A percentile compares a stretch with the other conserved stretches of the same genome.
These are phyloP conservation scores for Gallinago stenura DNA, from an alignment of 2,797 vertebrate genomes.

Conservation along the genomic window DNA sequence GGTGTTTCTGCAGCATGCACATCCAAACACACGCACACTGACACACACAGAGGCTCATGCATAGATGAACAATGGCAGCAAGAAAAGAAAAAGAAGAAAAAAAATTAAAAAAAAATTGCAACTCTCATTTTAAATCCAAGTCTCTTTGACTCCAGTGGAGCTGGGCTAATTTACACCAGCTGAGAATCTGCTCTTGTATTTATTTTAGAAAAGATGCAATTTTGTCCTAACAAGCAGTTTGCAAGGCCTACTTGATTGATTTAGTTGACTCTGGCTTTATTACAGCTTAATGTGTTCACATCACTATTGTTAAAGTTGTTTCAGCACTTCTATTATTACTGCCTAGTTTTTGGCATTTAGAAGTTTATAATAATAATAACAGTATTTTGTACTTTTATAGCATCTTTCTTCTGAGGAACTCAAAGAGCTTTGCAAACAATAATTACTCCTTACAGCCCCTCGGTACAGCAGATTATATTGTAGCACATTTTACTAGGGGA, in stretches of 20 bases:
- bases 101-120: background rate
- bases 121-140: slow-evolving; percentile 46
- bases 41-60: background rate
- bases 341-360: slow-evolving; percentile 64
- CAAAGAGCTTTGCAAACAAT: slow-evolving; percentile 44
- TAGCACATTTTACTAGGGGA: background rate
- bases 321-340: slow-evolving; percentile 75
- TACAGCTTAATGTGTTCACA: slow-evolving; percentile 70
- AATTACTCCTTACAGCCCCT: slow-evolving; percentile 43
- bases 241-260: slow-evolving; percentile 69
- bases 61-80: slow-evolving; percentile 25
- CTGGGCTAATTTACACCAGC: slow-evolving; percentile 68
- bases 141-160: slow-evolving; percentile 49
- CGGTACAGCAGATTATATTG: slow-evolving; percentile 2
- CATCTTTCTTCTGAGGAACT: slow-evolving; percentile 57
- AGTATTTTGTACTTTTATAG: slow-evolving; percentile 71
- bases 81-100: background rate
- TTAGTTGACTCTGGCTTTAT: slow-evolving; percentile 72
- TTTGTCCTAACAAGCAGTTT: slow-evolving; percentile 72
- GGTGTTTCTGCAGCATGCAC: background rate
- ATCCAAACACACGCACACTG: background rate
- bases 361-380: slow-evolving; percentile 71
- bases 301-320: slow-evolving; percentile 74
- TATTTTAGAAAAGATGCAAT: slow-evolving; percentile 72
- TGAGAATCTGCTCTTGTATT: slow-evolving; percentile 68